phyloP scores from a whole-genome alignment of 2,888 invertebrate genomes.

The Drosophila paramelanica region DNA sequence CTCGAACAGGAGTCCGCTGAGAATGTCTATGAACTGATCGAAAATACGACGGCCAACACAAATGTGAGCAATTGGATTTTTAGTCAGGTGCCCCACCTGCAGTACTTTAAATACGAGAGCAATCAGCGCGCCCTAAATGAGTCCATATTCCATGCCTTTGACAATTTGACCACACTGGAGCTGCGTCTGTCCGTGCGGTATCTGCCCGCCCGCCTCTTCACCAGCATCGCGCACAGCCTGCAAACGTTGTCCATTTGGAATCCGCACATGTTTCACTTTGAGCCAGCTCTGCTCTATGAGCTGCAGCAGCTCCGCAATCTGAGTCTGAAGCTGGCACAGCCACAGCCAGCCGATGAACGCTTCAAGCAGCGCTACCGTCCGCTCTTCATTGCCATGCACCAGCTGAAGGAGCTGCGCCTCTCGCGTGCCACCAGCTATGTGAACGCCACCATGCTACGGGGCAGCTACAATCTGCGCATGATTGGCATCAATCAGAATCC shows the following conservation, averaged over 20 bases:
- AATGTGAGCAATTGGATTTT: slow-evolving; percentile 60
- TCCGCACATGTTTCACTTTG: slow-evolving; percentile 49
- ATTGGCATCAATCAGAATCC: slow-evolving; percentile 81
- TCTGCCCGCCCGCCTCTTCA: slow-evolving; percentile 50
- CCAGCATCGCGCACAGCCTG: slow-evolving; percentile 47
- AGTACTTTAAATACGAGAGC: slow-evolving; percentile 63
- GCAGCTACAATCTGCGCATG: slow-evolving; percentile 87
- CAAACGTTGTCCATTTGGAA: slow-evolving; percentile 53
- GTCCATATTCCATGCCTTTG: slow-evolving; percentile 54
- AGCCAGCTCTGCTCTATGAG: slow-evolving; percentile 40
- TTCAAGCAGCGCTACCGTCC: slow-evolving; percentile 63
- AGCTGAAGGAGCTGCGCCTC: slow-evolving; percentile 87
- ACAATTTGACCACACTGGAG: slow-evolving; percentile 48
- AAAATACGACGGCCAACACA: neutral
- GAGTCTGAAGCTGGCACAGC: slow-evolving; percentile 38
- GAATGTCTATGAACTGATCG: neutral
- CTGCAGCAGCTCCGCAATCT: slow-evolving; percentile 57
- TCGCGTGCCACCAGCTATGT: slow-evolving; percentile 86
- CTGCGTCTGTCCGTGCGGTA: slow-evolving; percentile 48
- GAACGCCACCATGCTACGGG: slow-evolving; percentile 87
- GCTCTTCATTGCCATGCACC: slow-evolving; percentile 86
- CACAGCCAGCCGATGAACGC: neutral
- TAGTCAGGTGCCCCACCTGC: slow-evolving; percentile 48
- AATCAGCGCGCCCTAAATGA: slow-evolving; percentile 39
- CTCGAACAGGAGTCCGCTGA: slow-evolving; percentile 29